These are phyloP conservation scores for Andrena cerasifolii DNA, from an alignment of 1,140 invertebrate species.

Conservation along the genomic window DNA sequence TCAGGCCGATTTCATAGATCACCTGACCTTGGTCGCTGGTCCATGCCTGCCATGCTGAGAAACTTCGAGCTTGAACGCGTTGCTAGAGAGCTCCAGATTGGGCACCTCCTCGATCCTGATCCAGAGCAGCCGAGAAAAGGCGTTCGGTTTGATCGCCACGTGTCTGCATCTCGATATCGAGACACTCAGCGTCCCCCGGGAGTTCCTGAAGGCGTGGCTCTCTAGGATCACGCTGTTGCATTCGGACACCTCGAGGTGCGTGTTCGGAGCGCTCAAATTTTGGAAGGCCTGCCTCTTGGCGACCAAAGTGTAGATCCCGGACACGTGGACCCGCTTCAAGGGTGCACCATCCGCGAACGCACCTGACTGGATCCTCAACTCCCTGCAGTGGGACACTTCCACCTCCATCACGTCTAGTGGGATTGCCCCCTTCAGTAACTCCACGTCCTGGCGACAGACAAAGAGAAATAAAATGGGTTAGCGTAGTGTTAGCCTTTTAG, in stretches of 20 bases:
- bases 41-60: slow-evolving; percentile 82
- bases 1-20: background rate
- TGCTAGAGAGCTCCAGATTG: slow-evolving; percentile 82
- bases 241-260: slow-evolving; percentile 82
- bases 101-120: slow-evolving; percentile 84
- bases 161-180: slow-evolving; percentile 83
- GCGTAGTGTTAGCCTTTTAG: background rate
- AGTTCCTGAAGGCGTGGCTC: slow-evolving; percentile 83
- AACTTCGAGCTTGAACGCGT: slow-evolving; percentile 85
- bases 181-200: slow-evolving; percentile 84
- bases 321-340: slow-evolving; percentile 81
- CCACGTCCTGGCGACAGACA: slow-evolving; percentile 79
- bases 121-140: slow-evolving; percentile 86
- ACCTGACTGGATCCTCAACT: slow-evolving; percentile 83
- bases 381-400: slow-evolving; percentile 83
- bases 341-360: slow-evolving; percentile 79
- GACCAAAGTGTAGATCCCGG: slow-evolving; percentile 80
- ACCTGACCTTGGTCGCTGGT: slow-evolving; percentile 83
- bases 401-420: slow-evolving; percentile 83
- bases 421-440: slow-evolving; percentile 82
- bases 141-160: slow-evolving; percentile 84
- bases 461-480: slow-evolving; percentile 44
- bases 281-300: slow-evolving; percentile 83
- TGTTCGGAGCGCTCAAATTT: slow-evolving; percentile 81
- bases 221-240: slow-evolving; percentile 83